Conservation (phyloP, 2,797 vertebrate species). For the Bradypus variegatus region DNA sequence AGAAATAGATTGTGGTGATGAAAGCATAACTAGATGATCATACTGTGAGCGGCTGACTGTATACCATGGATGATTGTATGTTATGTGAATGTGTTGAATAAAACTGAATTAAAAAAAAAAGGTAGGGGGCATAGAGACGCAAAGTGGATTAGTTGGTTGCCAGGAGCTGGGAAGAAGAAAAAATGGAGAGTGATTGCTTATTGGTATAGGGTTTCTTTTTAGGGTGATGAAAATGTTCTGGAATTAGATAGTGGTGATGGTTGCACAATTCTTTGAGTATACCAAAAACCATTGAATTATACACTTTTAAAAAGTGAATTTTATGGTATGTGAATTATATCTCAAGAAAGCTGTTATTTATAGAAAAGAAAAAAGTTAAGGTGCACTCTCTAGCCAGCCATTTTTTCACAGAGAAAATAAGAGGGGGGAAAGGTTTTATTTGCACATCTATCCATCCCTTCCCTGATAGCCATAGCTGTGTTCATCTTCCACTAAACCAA, state of each 20-base stretch:
- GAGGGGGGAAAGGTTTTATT: neutral
- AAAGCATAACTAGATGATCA: too few species aligned
- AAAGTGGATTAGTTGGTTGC: neutral
- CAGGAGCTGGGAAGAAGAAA: neutral
- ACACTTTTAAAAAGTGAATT: neutral
- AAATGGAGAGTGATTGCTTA: neutral
- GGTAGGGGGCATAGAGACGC: neutral
- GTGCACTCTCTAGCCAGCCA: neutral
- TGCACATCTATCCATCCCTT: neutral
- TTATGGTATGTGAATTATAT: neutral
- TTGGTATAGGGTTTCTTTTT: neutral
- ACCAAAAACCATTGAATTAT: neutral
- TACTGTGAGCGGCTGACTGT: too few species aligned
- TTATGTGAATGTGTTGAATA: too few species aligned
- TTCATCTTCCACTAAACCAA: neutral
- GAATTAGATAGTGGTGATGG: neutral
- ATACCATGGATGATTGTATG: too few species aligned
- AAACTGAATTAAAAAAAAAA: too few species aligned
- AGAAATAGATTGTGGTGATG: too few species aligned
- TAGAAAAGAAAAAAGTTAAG: neutral
- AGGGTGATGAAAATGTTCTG: neutral
- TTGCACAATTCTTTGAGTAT: neutral
- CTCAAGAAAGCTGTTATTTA: neutral
- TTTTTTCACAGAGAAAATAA: neutral
- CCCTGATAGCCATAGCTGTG: neutral